Evolutionary conservation across 1,140 invertebrate species (phyloP), one percentile per base, ranked within the genome.

Genomic region (Cardiocondyla obscurior): DNA sequence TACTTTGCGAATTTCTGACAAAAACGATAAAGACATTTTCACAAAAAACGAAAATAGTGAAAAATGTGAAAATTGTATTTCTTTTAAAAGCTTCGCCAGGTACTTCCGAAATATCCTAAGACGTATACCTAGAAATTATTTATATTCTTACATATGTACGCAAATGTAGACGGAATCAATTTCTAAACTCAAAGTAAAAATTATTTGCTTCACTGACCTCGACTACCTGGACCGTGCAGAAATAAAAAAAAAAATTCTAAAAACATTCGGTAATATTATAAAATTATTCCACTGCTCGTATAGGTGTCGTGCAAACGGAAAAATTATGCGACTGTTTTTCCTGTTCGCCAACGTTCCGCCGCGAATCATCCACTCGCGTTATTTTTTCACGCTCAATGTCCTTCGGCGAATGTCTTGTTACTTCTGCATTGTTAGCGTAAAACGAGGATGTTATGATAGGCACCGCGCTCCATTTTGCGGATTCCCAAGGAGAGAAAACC

Each of bases 381-480:
- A 81, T 73, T 81, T 81, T 81, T 73, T 81, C 55, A 81, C 65
- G 79, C 55, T 85, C 74, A 44, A 85, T 82, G 55, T 73, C 60
- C 81, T 33, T 49, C 28, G 49, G 67, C 42, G 65, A 73, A 67
- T 84, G 83, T 88, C 85, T 88, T 83, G 85, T 87, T 88, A 87
- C 82, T 28, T 64, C 57, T 44, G 49, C 83, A 87, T 87, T 88
- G 86, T 88, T 88, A 57, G 28, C 55, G 57, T 49, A 85, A 88
- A 88, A 83, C 46, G 86, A 82, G 69, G 36, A 88, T 85, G 87
- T 88, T 88, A 85, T 85, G 87, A 88, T 88, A 88, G 86, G 83
- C 58, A 62, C 25, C 33, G 44, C 39, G 44, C 51, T 49, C 51
- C 72, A 65, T 87, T 88, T 83, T 73, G 77, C 82, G 60, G 76